Base-by-base conservation (phyloP, 1,140 invertebrate genomes). In the Aporrectodea caliginosa region DNA sequence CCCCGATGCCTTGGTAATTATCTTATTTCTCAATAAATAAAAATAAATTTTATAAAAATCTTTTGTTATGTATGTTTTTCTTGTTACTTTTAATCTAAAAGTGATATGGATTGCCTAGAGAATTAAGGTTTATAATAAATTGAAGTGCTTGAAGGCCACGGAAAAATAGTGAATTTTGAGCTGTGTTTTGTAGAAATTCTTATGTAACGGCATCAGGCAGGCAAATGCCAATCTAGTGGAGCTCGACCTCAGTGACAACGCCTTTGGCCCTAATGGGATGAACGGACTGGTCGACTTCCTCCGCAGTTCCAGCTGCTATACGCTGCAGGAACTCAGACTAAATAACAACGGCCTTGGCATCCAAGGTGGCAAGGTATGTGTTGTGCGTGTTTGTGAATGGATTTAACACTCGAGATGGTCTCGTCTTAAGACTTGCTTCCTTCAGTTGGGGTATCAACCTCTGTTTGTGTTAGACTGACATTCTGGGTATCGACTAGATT, bases 281-380 rank as follows among this genome's bases (percentile, higher is more conserved):
- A 33, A 93, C 82, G 96, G 95, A 1, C 89, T 99, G 70, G 92
- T 93, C n/a, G 91, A 92, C 29, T 90, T 99, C 16, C 88, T 99
- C 16, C 92, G 92, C 80, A 96, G 95, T 73, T 90, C 92, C 1
- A 91, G 93, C 0, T 98, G 96, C 86, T 96, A 92, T 83, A 91
- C 93, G 1, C 89, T 92, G 33, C 90, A 94, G 88, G 93, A 94
- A 86, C 88, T 99, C 0, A 90, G 92, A 35, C 89, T 99, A n/a
- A 98, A 98, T 84, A 99, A 99, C 86, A 98, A 97, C 89, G 97
- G 98, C 2, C 90, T 99, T 30, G 97, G 97, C 35, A 94, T 95
- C 80, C 91, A 92, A 2, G 97, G 97, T 33, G 96, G 94, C 31
- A 92, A 92, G 85, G 90, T 91, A 84, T 83, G 79, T 69, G 30